Evolutionary conservation across 2,888 invertebrate species (phyloP), one percentile per base, ranked within the genome.

Genomic region (Seira ritae): DNA sequence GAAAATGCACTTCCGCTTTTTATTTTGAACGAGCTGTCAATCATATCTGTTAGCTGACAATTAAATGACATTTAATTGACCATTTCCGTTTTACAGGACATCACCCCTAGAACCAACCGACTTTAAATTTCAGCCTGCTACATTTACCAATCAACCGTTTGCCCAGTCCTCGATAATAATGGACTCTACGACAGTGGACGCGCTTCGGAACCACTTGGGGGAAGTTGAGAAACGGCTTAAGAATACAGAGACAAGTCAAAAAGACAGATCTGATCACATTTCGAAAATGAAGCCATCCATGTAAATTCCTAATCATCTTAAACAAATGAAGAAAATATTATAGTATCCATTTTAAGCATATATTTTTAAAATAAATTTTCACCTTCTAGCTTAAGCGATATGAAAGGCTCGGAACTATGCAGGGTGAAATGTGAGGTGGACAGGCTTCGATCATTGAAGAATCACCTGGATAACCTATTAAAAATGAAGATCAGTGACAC

Each of bases 141-240:
- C 98, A 84, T 95, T 97, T 96, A 74, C 95, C 95, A 72, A 97
- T 97, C 8, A 96, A 95, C 91, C 92, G 97, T 71, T 93, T 95
- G 89, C 95, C 96, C n/a, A 96, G 96, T 91, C 95, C 95, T 10
- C 72, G 90, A 91, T 98, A 87, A 96, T 97, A 0, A 96, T 98
- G 0, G 97, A 98, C 91, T 97, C 97, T 91, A 93, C 97, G 37
- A 98, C 98, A 0, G 95, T 96, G 55, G 97, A 97, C 90, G 96
- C 96, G 95, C 91, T 98, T 79, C 94, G 96, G 89, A 95, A 94
- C 87, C 95, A 95, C 90, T 91, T 96, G 76, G 93, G 92, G 17
- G 96, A 97, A 89, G 91, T 97, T 85, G 97, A 97, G 91, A 90
- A 92, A n/a, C 93, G 94, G n/a, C 92, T 97, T 60, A 95, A 94